These are phyloP conservation scores for Melipona beecheii DNA, from an alignment of 2,888 invertebrate species.

Conservation along the genomic window DNA sequence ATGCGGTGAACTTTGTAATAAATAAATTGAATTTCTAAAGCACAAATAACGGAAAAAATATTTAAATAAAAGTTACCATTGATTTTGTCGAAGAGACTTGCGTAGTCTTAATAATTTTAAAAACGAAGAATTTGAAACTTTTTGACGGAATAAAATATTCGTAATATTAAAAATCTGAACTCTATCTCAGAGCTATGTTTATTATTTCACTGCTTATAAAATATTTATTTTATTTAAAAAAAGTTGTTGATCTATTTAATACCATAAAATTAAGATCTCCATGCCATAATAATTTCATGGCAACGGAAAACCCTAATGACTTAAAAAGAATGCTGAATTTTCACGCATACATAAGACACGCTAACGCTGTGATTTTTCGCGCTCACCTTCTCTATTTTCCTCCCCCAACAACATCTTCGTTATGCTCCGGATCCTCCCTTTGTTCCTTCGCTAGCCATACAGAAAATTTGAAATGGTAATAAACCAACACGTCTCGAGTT, in stretches of 20 bases:
- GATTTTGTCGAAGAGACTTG: too few species aligned
- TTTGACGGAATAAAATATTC: too few species aligned
- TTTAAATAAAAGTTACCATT: too few species aligned
- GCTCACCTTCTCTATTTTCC: conserved; percentile 15
- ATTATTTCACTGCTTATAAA: background rate
- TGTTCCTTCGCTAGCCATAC: conserved; percentile 33
- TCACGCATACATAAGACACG: background rate
- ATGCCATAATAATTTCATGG: background rate
- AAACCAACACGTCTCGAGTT: conserved; percentile 46
- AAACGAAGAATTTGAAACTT: too few species aligned
- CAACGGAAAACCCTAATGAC: background rate
- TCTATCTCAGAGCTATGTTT: background rate
- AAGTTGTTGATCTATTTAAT: background rate
- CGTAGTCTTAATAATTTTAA: too few species aligned
- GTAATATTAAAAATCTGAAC: background rate
- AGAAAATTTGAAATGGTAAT: conserved; percentile 63
- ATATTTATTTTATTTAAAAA: background rate
- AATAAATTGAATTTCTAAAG: conserved; percentile 1
- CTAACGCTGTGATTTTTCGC: conserved; percentile 8
- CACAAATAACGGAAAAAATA: background rate
- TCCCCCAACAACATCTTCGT: conserved; percentile 45
- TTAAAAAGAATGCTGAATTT: background rate
- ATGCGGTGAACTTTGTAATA: too few species aligned
- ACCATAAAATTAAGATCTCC: background rate
- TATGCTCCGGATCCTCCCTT: conserved; percentile 56